phyloP scores from a whole-genome alignment of 2,888 invertebrate species.

The Cephus runcator region DNA sequence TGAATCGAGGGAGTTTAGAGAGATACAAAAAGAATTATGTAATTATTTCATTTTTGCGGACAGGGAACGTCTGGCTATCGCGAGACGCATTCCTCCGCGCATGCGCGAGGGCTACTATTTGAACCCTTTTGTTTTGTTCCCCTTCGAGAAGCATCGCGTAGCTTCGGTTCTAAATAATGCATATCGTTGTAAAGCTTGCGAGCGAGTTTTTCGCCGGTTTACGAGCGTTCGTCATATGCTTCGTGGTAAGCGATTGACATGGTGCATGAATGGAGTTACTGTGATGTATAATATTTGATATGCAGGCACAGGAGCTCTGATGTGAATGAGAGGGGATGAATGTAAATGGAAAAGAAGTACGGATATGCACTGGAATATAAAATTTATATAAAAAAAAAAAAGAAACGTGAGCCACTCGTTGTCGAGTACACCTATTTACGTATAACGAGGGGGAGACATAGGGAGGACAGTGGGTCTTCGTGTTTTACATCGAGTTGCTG shows the following conservation, averaged over 20 bases:
- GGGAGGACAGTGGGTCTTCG: background rate
- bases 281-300: background rate
- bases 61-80: background rate
- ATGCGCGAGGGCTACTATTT: background rate
- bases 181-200: background rate
- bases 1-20: background rate
- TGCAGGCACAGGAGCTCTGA: background rate
- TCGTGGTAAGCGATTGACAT: background rate
- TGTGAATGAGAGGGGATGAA: background rate
- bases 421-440: constrained; percentile 10
- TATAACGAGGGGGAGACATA: background rate
- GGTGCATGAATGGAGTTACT: background rate
- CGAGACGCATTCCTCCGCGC: background rate
- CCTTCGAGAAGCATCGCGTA: background rate
- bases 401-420: background rate
- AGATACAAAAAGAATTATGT: background rate
- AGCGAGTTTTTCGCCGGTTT: background rate
- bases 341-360: background rate
- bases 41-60: background rate
- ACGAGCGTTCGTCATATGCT: background rate
- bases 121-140: background rate
- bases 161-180: background rate
- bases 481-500: background rate
- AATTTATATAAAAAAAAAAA: background rate
- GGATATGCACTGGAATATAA: background rate